These are phyloP conservation scores for Mechanitis mazaeus DNA, from an alignment of 2,888 invertebrate genomes.

Conservation along the genomic window DNA sequence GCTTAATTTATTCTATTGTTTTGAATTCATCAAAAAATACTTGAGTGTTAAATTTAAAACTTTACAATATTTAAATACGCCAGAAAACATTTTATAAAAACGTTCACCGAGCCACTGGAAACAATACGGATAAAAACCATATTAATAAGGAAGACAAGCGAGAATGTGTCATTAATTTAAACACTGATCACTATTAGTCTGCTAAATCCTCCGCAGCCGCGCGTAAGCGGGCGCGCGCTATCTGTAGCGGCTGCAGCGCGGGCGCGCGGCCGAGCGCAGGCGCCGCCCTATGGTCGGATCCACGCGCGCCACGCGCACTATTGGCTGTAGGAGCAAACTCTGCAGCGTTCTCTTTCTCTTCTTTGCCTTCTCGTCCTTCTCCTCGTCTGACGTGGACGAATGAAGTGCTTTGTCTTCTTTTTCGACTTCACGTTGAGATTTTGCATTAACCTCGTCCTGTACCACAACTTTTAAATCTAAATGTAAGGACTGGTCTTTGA, in stretches of 20 bases:
- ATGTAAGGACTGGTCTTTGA: constrained; percentile 38
- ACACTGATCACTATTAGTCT: constrained; percentile 7
- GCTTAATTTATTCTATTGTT: not conserved
- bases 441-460: constrained; percentile 35
- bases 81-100: constrained; percentile 16
- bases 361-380: constrained; percentile 41
- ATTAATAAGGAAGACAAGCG: constrained; percentile 8
- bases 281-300: constrained; percentile 58
- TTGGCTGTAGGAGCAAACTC: constrained; percentile 77
- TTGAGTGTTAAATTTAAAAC: constrained; percentile 1
- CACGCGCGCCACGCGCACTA: constrained; percentile 81
- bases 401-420: constrained; percentile 35
- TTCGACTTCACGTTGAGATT: constrained; percentile 7
- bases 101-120: not conserved
- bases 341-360: constrained; percentile 52
- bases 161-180: constrained; percentile 9
- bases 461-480: constrained; percentile 44
- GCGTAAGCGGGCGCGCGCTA: constrained; percentile 41
- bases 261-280: constrained; percentile 51
- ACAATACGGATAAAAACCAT: not conserved
- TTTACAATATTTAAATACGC: constrained; percentile 9
- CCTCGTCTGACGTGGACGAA: constrained; percentile 49
- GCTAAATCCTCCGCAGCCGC: constrained; percentile 15
- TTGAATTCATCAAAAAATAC: not conserved
- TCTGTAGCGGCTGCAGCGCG: constrained; percentile 40